Base-by-base conservation (phyloP, 2,888 invertebrate species). In the Hyposoter dolosus region DNA sequence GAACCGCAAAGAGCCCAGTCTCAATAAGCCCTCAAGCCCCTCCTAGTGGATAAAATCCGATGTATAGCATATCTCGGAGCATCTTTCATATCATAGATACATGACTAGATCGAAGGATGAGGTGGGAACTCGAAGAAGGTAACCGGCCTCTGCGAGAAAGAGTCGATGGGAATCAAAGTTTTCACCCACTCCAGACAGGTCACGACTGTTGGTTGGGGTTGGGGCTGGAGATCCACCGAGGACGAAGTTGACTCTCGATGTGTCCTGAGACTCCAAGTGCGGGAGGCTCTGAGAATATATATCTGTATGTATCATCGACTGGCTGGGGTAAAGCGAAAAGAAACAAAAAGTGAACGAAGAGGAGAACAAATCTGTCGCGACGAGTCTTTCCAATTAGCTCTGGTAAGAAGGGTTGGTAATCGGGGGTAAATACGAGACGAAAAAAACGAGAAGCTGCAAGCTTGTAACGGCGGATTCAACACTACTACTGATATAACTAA, bases 321-420 rank as follows among this genome's bases (percentile, higher is more conserved):
- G 53, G 76, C 45, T 69, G 53, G 53, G 47, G 32, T 32, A 82
- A 50, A 47, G 45, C 43, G 43, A n/a, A 23, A 68, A 74, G 17
- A 32, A 35, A 63, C 19, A 56, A 68, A 28, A 17, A 47, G 45
- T 15, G 23, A 76, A 40, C 19, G 66, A 77, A 45, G 32, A 19
- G 47, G 45, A 47, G 68, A 35, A 28, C 28, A 75, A 87, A 87
- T 87, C 88, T 86, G 87, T 88, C 88, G 87, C 74, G 86, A 89
- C 90, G 88, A 90, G 90, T 90, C 88, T 90, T 90, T 91, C 88
- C 90, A 90, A 91, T 91, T 90, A 91, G 89, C 88, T 43, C 74
- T 45, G 65, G 68, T 50, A 43, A 78, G 82, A 82, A 87, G 77
- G 72, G 66, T 82, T 85, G 82, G 88, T 89, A 88, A 89, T 86